Evolutionary conservation across 92 coral and sea anemone species (phyloP), one percentile per base, ranked within the genome.

Genomic region (Porites rus): DNA sequence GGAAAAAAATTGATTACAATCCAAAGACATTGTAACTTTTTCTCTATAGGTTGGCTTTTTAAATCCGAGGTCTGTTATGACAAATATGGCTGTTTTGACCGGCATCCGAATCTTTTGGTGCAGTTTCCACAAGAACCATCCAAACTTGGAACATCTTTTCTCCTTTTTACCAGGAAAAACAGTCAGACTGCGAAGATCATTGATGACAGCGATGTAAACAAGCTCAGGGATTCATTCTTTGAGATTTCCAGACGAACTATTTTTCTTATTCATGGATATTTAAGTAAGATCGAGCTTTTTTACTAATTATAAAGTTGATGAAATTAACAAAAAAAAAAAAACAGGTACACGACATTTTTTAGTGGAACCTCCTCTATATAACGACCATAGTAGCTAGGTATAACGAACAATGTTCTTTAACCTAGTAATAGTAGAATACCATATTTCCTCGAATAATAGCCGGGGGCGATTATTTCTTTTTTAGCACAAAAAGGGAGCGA

Each of bases 21-120:
- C 31, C 31, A 28, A 28, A 28, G 31, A 28, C 31, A 28, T 28
- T 28, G 31, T 28, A 28, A 28, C 31, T 58, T 14, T 61, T 12
- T 61, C 18, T 61, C 18, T 61, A 1, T 28, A 28, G 31, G 31
- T 28, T 1, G 31, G 31, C 31, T 28, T 28, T 28, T 2, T 28
- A 28, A 28, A 28, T 28, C 31, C 13, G 67, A 69, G 60, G 88
- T 91, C 54, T 93, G 96, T 51, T 88, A 85, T 60, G 92, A 92
- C 2, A 93, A 82, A 65, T 93, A 93, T 43, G 96, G 96, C 52
- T 93, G 96, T 31, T 93, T 91, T 56, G 64, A 71, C 22, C 69
- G 82, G 76, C 75, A 79, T 28, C 89, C 88, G 14, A 82, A 84
- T 19, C 83, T 86, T 11, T 78, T 84, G 51, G 88, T 91, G 65